Percentiles rank a stretch among this genome's conserved stretches.
Conservation (phyloP, 2,113 vertebrate species). For the Brachyhypopomus occidentalis region DNA sequence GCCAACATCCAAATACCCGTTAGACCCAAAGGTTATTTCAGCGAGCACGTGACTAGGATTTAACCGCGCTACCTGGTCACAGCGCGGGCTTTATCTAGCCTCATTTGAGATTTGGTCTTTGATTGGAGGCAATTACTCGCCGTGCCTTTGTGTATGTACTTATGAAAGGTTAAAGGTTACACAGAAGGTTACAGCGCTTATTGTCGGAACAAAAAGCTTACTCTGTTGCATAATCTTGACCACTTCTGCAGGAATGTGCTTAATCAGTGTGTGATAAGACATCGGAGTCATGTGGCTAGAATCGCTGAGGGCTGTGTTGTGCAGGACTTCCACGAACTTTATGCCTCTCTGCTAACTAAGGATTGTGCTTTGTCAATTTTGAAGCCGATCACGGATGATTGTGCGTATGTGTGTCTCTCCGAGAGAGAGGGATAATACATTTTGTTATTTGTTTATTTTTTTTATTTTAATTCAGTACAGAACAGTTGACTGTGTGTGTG, state of each 20-base stretch:
- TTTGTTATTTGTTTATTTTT: too few relatives aligned
- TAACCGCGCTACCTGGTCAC: background rate
- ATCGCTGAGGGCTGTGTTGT: conserved; percentile 28
- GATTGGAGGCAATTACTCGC: background rate
- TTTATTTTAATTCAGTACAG: too few relatives aligned
- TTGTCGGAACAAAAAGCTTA: background rate
- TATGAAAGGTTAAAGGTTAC: conserved; percentile 27
- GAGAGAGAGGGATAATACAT: too few relatives aligned
- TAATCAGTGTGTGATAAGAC: conserved; percentile 49
- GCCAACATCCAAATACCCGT: background rate
- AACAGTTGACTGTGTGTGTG: too few relatives aligned
- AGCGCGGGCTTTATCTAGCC: background rate
- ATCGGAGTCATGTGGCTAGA: conserved; percentile 2
- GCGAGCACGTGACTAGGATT: background rate
- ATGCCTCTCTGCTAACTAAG: conserved; percentile 7
- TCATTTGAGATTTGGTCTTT: background rate
- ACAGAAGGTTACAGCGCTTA: conserved; percentile 6
- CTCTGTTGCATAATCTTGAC: conserved; percentile 53
- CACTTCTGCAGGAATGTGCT: conserved; percentile 31
- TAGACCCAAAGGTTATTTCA: conserved; percentile 29
- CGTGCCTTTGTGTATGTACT: background rate
- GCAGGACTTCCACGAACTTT: background rate
- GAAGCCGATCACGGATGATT: too few relatives aligned
- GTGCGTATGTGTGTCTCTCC: too few relatives aligned
- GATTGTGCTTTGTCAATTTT: conserved; percentile 15